phyloP scores from a whole-genome alignment of 2,888 invertebrate species.

The Pherbina coryleti region DNA sequence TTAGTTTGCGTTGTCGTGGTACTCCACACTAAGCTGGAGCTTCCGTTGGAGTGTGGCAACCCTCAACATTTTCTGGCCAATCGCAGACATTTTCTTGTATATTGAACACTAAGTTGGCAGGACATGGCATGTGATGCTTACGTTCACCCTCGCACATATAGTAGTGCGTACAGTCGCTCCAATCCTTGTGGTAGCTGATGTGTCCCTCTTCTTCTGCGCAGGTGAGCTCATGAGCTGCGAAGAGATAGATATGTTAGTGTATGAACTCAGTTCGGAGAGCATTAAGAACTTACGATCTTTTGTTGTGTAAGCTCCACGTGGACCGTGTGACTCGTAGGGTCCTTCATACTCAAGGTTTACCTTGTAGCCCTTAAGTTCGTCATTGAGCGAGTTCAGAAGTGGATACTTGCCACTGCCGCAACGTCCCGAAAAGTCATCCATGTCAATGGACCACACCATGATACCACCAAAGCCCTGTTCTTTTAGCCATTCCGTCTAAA shows the following conservation, averaged over 20 bases:
- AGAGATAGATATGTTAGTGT: neutral
- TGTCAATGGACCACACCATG: slow-evolving; percentile 96
- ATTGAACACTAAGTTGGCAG: slow-evolving; percentile 92
- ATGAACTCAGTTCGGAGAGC: too few species aligned
- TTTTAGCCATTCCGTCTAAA: slow-evolving; percentile 91
- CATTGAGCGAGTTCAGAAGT: slow-evolving; percentile 86
- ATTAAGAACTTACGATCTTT: slow-evolving; percentile 84
- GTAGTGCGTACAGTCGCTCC: slow-evolving; percentile 92
- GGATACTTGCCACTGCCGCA: slow-evolving; percentile 94
- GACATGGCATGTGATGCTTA: slow-evolving; percentile 96
- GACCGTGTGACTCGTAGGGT: slow-evolving; percentile 82
- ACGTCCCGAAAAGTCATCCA: slow-evolving; percentile 94
- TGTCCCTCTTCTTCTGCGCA: slow-evolving; percentile 96
- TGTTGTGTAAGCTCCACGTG: slow-evolving; percentile 83
- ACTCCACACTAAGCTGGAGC: slow-evolving; percentile 71
- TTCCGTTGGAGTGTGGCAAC: slow-evolving; percentile 80
- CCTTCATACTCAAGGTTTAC: slow-evolving; percentile 88
- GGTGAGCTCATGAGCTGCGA: slow-evolving; percentile 84
- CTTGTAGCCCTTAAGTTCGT: slow-evolving; percentile 86
- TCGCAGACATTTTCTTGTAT: slow-evolving; percentile 94
- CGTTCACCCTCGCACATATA: slow-evolving; percentile 97
- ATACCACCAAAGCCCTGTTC: slow-evolving; percentile 95
- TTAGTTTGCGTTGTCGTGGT: neutral
- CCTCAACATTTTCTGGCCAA: slow-evolving; percentile 95
- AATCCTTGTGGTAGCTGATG: slow-evolving; percentile 92